Evolutionary conservation across 2,113 vertebrate species (phyloP).

Genomic region (Anthoscopus minutus): DNA sequence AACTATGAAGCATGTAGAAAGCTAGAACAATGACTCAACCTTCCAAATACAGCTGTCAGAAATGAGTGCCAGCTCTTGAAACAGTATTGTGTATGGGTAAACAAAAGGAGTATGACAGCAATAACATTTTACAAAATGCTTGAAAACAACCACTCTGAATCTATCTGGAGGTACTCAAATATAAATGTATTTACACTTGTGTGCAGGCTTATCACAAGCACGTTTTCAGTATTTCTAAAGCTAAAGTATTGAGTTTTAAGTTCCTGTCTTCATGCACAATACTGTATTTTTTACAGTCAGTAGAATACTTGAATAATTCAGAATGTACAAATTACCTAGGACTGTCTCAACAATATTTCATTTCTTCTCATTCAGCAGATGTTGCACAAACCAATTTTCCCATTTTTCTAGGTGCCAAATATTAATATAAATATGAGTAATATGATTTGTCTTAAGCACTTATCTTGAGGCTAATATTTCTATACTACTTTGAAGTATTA

Average conservation of each 20-base stretch:
- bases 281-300: not conserved
- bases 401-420: not conserved
- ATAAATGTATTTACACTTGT: not conserved
- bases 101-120: not conserved
- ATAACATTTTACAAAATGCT: not conserved
- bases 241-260: not conserved
- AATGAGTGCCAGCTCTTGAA: slow-evolving; percentile 8
- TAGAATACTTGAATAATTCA: not conserved
- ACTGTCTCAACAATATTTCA: not conserved
- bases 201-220: not conserved
- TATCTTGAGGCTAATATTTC: not conserved
- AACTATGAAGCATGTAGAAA: not conserved
- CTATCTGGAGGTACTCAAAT: not conserved
- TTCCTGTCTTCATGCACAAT: not conserved
- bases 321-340: not conserved
- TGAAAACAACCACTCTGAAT: not conserved
- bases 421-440: not conserved
- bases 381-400: not conserved
- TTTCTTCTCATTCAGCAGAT: not conserved
- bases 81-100: not conserved
- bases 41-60: slow-evolving; percentile 60
- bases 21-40: slow-evolving; percentile 6
- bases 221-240: not conserved
- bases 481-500: not conserved
- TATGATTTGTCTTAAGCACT: not conserved